Evolutionary conservation across 2,888 invertebrate genomes (phyloP).

Genomic region (Minunthozetes semirufus): DNA sequence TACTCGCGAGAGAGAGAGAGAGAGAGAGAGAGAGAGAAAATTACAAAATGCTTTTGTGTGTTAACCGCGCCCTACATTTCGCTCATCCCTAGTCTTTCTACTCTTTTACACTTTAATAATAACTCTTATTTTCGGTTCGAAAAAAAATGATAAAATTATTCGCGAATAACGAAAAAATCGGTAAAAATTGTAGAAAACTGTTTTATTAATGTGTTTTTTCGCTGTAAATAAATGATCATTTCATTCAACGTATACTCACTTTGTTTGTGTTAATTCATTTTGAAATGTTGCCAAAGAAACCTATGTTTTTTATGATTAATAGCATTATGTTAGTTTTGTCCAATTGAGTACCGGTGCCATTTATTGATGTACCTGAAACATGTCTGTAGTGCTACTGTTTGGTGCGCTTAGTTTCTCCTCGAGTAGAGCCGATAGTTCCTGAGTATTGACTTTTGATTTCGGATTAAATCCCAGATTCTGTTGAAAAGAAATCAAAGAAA

Average conservation of each 20-base stretch:
- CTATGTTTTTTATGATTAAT: background rate
- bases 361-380: slow-evolving; percentile 17
- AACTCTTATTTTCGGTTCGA: background rate
- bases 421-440: background rate
- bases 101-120: background rate
- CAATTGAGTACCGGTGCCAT: background rate
- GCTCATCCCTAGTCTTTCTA: background rate
- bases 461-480: slow-evolving; percentile 10
- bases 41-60: slow-evolving; percentile 14
- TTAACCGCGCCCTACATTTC: background rate
- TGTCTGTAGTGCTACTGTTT: background rate
- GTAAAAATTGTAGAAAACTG: background rate
- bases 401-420: slow-evolving; percentile 14
- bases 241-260: background rate
- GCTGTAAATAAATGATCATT: background rate
- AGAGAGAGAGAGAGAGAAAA: background rate
- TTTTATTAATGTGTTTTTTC: too few relatives aligned
- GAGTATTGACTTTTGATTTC: slow-evolving; percentile 14
- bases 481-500: background rate
- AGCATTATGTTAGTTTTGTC: background rate
- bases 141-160: background rate
- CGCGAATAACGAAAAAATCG: background rate
- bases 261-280: slow-evolving; percentile 24
- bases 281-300: slow-evolving; percentile 20
- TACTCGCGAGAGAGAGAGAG: background rate